Evolutionary conservation across 2,888 invertebrate genomes (phyloP).

Genomic region (Himalopsyche tibetana): DNA sequence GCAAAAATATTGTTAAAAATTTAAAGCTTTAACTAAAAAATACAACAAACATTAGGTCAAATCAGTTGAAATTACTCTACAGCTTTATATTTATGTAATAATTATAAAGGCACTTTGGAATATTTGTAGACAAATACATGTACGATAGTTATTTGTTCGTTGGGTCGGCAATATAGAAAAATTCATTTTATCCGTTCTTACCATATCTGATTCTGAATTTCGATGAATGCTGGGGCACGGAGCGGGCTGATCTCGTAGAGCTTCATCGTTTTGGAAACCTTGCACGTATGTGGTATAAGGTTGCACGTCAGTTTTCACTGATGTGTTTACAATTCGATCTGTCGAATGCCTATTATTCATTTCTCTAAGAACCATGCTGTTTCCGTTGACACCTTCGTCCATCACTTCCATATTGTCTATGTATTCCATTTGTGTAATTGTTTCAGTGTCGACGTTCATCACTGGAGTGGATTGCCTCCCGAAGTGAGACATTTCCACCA

Average conservation of each 20-base stretch:
- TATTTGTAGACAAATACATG: too few relatives aligned
- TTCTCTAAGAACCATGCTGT: slow-evolving; percentile 45
- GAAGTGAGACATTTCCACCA: slow-evolving; percentile 27
- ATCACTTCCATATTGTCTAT: neutral
- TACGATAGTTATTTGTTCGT: too few relatives aligned
- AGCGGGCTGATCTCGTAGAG: neutral
- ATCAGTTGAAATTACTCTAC: too few relatives aligned
- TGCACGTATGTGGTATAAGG: neutral
- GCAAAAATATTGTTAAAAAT: too few relatives aligned
- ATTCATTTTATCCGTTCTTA: neutral
- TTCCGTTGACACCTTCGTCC: neutral
- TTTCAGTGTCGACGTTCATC: neutral
- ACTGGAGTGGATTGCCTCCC: neutral
- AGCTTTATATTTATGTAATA: too few relatives aligned
- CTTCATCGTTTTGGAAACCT: neutral
- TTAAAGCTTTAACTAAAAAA: too few relatives aligned
- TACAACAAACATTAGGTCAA: too few relatives aligned
- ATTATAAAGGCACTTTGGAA: too few relatives aligned
- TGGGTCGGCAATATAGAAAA: too few relatives aligned
- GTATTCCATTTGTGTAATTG: slow-evolving; percentile 27
- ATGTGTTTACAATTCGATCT: neutral
- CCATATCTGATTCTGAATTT: slow-evolving; percentile 53
- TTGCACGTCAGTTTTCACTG: neutral
- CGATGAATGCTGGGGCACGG: neutral
- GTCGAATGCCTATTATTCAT: slow-evolving; percentile 35